Evolutionary conservation across 1,140 invertebrate species (phyloP), one percentile per base, ranked within the genome.

Genomic region (Bombus ignitus): DNA sequence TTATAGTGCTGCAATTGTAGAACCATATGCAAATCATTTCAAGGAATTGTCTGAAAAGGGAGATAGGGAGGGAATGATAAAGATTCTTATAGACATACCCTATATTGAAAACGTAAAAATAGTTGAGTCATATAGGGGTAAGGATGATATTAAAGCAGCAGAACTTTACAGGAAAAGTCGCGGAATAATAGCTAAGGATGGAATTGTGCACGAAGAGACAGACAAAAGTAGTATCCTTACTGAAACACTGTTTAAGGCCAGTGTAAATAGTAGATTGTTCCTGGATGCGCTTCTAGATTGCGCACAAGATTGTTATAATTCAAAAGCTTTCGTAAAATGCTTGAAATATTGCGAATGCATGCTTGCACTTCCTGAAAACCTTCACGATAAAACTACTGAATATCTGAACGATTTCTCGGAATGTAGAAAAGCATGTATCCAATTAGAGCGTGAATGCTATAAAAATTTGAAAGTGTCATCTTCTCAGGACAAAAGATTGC

Each of bases 61-160:
- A 62, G 91, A 95, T 37, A 90, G 90, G 75, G 86, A 81, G 35
- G 89, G 81, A 37, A 95, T 95, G 93, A 90, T 95, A 57, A 88
- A 93, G 53, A 75, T 91, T 47, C 65, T 95, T 18, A 83, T 92
- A 28, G 74, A 92, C 32, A 44, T 92, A 47, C 88, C 93, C 9
- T 77, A 78, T 73, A 87, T 93, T 22, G 53, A 15, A 42, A 87
- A 90, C 10, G 73, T 92, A 10, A 81, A 82, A 80, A 88, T 92
- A 32, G 79, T 42, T 12, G 86, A 92, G 4, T 92, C 86, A 47
- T 94, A 89, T 70, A 70, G 70, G 79, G 79, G 62, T 66, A 95
- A 95, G 91, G 75, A 94, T 75, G 83, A 94, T n/a, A 53, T 86
- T 53, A 74, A 88, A 71, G 93, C 93, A 22, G 32, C 65, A 18